A percentile compares a stretch with the other conserved stretches of the same genome.
phyloP scores from a whole-genome alignment of 2,113 vertebrate genomes.

The Channa maculata region DNA sequence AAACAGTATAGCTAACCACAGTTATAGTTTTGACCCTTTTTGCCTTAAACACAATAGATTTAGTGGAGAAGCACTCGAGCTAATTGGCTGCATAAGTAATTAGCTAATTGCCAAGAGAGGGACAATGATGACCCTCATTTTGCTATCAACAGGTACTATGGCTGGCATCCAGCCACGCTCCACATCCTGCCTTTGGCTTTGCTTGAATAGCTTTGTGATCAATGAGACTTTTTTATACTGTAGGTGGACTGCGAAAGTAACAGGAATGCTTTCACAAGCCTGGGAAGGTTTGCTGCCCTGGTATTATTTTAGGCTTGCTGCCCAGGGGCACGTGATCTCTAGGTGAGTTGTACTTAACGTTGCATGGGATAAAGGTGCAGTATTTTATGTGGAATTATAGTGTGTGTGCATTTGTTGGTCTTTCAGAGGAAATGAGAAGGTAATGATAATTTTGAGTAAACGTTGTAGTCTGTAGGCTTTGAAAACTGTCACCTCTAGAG shows the following conservation, averaged over 20 bases:
- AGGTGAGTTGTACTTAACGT: background rate
- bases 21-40: constrained; percentile 29
- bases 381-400: background rate
- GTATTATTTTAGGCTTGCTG: constrained; percentile 12
- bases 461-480: constrained; percentile 4
- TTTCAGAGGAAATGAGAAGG: constrained; percentile 2
- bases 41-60: constrained; percentile 48
- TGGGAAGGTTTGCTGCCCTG: constrained; percentile 2
- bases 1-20: constrained; percentile 35
- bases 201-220: constrained; percentile 36
- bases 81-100: constrained; percentile 59
- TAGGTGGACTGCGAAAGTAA: constrained; percentile 21
- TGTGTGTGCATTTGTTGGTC: background rate
- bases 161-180: constrained; percentile 15
- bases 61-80: constrained; percentile 52
- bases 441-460: background rate
- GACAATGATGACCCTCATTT: constrained; percentile 49
- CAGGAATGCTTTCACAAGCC: constrained; percentile 4
- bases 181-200: constrained; percentile 15
- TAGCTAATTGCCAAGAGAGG: constrained; percentile 62
- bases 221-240: constrained; percentile 25
- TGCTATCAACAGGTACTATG: constrained; percentile 50
- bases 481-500: constrained; percentile 26
- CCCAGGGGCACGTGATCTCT: background rate
- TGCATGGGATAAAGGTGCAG: background rate